Base-by-base conservation (phyloP, 1,140 invertebrate species). In the Solenopsis fugax region DNA sequence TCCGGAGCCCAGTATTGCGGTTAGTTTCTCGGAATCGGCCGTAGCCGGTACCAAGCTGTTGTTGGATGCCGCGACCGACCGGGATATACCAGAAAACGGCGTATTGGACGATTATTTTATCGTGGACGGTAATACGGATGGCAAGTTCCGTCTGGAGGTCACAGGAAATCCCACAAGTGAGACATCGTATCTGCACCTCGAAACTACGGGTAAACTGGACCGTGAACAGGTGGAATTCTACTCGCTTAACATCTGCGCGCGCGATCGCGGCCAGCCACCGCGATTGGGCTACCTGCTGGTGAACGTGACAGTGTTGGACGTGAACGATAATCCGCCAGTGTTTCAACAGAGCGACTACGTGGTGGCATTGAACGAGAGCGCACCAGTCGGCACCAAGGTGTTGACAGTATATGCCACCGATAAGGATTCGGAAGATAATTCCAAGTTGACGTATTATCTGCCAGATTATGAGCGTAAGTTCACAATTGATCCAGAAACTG, bases 271-370 rank as follows among this genome's bases (percentile, higher is more conserved):
- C 4, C 96, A 95, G 75, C 98, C 98, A 4, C 96, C 98, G 0
- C 96, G 97, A 88, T 96, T 97, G 85, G 98, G 98, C 29, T 99
- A 97, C 93, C 95, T 99, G 21, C 96, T 97, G 94, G 98, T 99
- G n/a, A 98, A 98, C 93, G 97, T 99, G 12, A 97, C 97, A 18
- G 97, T 99, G 78, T 94, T 99, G 72, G 99, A 99, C 94, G 98
- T 98, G 0, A 99, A 99, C 93, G 98, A 99, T 93, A 99, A 99
- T 95, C 98, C 98, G 21, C 99, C 99, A 37, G 97, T 98, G 71
- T 99, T 99, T 90, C 98, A 98, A 92, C 98, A 98, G 92, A 98
- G 97, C 95, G 98, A 99, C 92, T 99, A 99, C 95, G 97, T 97
- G 64, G 98, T 99, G 0, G 97, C 97, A 12, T 91, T 99, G 18